Conservation (phyloP, 2,888 invertebrate species). For the Eristalis intricaria region DNA sequence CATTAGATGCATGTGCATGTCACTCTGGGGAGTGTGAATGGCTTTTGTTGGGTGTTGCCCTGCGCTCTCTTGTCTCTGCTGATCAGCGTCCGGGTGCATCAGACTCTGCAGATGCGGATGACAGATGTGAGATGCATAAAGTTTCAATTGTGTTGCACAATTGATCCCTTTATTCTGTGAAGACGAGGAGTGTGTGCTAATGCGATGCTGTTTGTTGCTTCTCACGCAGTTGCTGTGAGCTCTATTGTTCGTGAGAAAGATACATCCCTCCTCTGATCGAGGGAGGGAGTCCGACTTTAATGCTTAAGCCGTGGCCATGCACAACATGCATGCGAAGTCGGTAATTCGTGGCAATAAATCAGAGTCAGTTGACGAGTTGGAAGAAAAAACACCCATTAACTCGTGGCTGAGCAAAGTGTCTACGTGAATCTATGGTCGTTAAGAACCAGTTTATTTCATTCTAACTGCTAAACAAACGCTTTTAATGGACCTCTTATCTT, state of each 20-base stretch:
- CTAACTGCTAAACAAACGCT: too few species aligned
- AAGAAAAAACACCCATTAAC: too few species aligned
- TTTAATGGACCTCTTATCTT: too few species aligned
- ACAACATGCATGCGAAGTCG: too few species aligned
- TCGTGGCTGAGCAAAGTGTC: too few species aligned
- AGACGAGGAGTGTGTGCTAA: neutral
- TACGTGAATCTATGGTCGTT: too few species aligned
- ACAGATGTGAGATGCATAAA: neutral
- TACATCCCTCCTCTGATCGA: too few species aligned
- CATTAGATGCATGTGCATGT: neutral
- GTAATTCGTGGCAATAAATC: too few species aligned
- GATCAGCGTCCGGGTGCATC: neutral
- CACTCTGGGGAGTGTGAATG: neutral
- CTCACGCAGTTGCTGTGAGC: neutral
- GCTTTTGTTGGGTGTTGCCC: neutral
- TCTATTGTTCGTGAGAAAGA: neutral
- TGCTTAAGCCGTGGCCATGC: too few species aligned
- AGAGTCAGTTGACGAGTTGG: too few species aligned
- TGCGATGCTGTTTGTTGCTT: neutral
- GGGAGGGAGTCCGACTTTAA: too few species aligned
- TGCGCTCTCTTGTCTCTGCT: neutral
- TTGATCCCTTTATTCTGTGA: neutral
- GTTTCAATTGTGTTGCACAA: conserved; percentile 1
- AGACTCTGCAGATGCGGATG: neutral
- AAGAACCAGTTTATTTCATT: too few species aligned